Percentiles rank a stretch among this genome's conserved stretches.
Conservation (phyloP, 2,797 vertebrate genomes). For the Poecilia velifera region DNA sequence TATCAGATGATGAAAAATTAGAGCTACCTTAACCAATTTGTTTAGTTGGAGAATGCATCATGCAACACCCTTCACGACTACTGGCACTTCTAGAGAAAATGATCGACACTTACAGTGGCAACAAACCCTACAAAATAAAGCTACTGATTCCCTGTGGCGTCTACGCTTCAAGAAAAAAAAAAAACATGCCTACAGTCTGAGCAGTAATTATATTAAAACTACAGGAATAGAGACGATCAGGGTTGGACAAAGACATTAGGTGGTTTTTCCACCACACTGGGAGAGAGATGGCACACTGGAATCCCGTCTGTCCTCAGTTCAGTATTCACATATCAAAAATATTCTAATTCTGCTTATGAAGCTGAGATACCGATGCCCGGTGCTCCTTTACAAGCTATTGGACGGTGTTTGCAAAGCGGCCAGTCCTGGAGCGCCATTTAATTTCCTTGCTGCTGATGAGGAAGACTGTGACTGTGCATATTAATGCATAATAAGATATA, state of each 20-base stretch:
- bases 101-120: not conserved
- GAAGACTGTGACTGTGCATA: not conserved
- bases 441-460: not conserved
- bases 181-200: not conserved
- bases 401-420: not conserved
- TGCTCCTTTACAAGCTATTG: not conserved
- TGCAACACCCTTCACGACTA: not conserved
- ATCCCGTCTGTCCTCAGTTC: not conserved
- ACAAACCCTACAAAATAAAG: not conserved
- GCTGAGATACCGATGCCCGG: not conserved
- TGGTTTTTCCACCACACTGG: not conserved
- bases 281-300: not conserved
- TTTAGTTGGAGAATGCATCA: not conserved
- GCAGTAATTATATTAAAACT: not conserved
- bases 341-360: not conserved
- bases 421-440: not conserved
- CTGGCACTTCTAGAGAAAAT: not conserved
- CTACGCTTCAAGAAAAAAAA: not conserved
- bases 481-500: too few species aligned
- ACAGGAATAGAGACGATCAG: not conserved
- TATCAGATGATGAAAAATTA: not conserved
- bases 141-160: not conserved
- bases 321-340: not conserved
- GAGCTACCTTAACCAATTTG: not conserved
- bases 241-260: not conserved